Evolutionary conservation across 92 coral and sea anemone genomes (phyloP).

Genomic region (Chrysogorgia sp.): DNA sequence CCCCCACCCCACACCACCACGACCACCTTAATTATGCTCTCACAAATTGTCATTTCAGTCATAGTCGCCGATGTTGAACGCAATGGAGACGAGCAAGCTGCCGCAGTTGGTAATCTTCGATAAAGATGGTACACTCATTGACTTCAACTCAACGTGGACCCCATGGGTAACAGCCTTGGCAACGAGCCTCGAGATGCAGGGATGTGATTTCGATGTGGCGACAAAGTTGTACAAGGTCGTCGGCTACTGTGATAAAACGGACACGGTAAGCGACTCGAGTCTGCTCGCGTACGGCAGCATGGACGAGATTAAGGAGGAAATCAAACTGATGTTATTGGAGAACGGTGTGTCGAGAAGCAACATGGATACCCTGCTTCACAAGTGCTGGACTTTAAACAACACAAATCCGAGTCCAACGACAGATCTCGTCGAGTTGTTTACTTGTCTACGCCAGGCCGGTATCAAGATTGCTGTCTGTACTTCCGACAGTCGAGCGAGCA

Average conservation of each 20-base stretch:
- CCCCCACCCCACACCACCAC: too few species aligned
- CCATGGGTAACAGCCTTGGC: slow-evolving; percentile 90
- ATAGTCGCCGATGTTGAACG: too few species aligned
- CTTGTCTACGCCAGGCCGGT: slow-evolving; percentile 71
- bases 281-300: slow-evolving; percentile 92
- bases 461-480: slow-evolving; percentile 92
- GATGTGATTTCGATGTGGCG: slow-evolving; percentile 71
- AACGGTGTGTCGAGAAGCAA: slow-evolving; percentile 61
- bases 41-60: too few species aligned
- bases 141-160: slow-evolving; percentile 86
- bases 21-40: too few species aligned
- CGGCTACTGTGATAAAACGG: slow-evolving; percentile 82
- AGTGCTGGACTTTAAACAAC: slow-evolving; percentile 77
- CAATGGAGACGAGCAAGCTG: slow-evolving; percentile 21
- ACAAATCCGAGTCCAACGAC: slow-evolving; percentile 82
- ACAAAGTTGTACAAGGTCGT: slow-evolving; percentile 74
- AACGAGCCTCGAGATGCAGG: slow-evolving; percentile 66
- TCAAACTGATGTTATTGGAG: slow-evolving; percentile 74
- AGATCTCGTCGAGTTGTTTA: slow-evolving; percentile 74
- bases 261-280: slow-evolving; percentile 73
- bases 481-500: slow-evolving; percentile 82
- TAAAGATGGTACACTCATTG: slow-evolving; percentile 96
- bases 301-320: slow-evolving; percentile 77
- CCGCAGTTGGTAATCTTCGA: slow-evolving; percentile 87
- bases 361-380: slow-evolving; percentile 69